Percentiles rank a stretch among this genome's conserved stretches.
Evolutionary conservation across 1,140 invertebrate genomes (phyloP).

Genomic region (Aphelenchoides fujianensis): DNA sequence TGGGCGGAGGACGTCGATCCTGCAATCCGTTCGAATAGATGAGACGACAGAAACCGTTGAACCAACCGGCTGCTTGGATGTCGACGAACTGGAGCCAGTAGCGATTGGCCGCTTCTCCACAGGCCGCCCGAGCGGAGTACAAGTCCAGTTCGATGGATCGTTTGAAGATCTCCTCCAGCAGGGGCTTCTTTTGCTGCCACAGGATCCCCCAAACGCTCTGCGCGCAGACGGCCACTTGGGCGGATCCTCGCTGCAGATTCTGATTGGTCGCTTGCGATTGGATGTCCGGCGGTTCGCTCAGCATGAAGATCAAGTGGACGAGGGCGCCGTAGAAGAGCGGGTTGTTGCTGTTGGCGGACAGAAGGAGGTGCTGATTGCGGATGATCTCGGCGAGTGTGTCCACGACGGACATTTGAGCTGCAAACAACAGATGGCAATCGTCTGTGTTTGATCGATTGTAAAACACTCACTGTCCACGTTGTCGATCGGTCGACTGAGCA

Average conservation of each 20-base stretch:
- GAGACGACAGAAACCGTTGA: slow-evolving; percentile 72
- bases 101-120: slow-evolving; percentile 79
- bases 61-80: slow-evolving; percentile 70
- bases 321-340: slow-evolving; percentile 75
- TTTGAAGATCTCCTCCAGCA: slow-evolving; percentile 78
- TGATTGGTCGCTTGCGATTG: slow-evolving; percentile 36
- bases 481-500: slow-evolving; percentile 84
- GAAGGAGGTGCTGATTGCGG: slow-evolving; percentile 71
- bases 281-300: slow-evolving; percentile 70
- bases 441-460: too few species aligned
- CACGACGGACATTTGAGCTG: slow-evolving; percentile 59
- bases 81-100: slow-evolving; percentile 88
- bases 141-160: slow-evolving; percentile 70
- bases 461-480: slow-evolving; percentile 64
- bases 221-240: slow-evolving; percentile 74
- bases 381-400: slow-evolving; percentile 55
- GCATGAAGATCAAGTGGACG: slow-evolving; percentile 87
- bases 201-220: slow-evolving; percentile 92
- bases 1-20: slow-evolving; percentile 4
- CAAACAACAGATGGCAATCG: slow-evolving; percentile 20
- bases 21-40: slow-evolving; percentile 20
- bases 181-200: slow-evolving; percentile 90
- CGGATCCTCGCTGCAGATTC: slow-evolving; percentile 51
- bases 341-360: slow-evolving; percentile 75
- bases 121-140: slow-evolving; percentile 75